phyloP scores from a whole-genome alignment of 2,113 vertebrate genomes.

The Axis porcinus region DNA sequence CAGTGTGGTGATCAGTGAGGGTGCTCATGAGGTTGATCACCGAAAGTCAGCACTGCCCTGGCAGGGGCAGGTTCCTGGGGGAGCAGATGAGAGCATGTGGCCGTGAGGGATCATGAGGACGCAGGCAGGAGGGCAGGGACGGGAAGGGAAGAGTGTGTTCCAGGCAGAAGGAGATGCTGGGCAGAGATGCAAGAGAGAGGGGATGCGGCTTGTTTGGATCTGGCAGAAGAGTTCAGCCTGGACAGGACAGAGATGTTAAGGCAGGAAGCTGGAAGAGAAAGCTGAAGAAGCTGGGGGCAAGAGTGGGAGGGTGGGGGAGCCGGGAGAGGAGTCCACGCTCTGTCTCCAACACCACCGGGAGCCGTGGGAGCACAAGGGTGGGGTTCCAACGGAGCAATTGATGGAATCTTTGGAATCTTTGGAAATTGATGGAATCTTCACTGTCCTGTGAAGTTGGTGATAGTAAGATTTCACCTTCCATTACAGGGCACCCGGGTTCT shows the following conservation, averaged over 20 bases:
- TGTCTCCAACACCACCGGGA: accelerated
- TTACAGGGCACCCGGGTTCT: background rate
- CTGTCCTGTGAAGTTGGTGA: background rate
- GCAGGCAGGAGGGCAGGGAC: accelerated
- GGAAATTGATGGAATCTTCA: no score
- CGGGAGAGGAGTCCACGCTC: accelerated
- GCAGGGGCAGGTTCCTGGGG: background rate
- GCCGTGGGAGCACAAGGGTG: accelerated
- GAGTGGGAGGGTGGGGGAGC: no score
- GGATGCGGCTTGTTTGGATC: accelerated
- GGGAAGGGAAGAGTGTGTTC: background rate
- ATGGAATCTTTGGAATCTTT: no score
- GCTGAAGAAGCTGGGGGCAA: background rate
- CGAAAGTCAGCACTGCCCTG: accelerated
- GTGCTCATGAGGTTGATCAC: background rate
- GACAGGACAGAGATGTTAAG: background rate
- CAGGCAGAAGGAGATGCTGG: background rate
- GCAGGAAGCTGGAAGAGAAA: background rate
- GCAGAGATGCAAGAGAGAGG: background rate
- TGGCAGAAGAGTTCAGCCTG: accelerated
- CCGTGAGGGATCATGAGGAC: accelerated
- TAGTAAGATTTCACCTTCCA: background rate
- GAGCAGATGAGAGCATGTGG: background rate
- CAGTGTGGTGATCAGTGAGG: accelerated
- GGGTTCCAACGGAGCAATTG: accelerated